Base-by-base conservation (phyloP, 92 coral and sea anemone genomes). In the Isaurus tuberculatus region DNA sequence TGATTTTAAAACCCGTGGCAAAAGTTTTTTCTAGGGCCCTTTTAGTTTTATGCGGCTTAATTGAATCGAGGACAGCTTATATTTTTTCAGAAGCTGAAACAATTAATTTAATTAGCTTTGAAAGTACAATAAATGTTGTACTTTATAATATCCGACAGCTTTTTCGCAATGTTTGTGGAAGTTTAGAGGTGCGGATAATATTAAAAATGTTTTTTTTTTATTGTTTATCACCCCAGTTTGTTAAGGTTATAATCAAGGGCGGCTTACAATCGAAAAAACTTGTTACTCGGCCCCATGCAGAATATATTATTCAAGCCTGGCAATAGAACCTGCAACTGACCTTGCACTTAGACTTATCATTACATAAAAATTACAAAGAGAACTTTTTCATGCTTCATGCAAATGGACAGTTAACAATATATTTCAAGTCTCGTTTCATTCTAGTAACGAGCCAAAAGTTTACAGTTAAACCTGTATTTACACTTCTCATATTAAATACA, bases 401-500 rank as follows among this genome's bases (percentile, higher is more conserved):
- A 74, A 74, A 53, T 51, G 42, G 46, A 74, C n/a, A 74, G 46
- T 22, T 17, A 74, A 74, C 33, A 74, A 74, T 66, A 65, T 55
- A n/a, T 30, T 53, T 57, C 65, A 1, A 25, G 19, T 4, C 8
- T 20, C 26, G 22, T 63, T 34, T 15, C 25, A 53, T 15, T n/a
- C 58, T 8, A 20, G 31, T n/a, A 17, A 10, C 30, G 22, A 55
- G 68, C 43, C 51, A 75, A 11, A 29, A 23, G 23, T 63, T 29
- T 55, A 1, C 13, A n/a, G n/a, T 55, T 58, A 57, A 75, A 60
- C 9, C 19, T 61, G 2, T 77, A 77, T 77, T 77, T 77, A 77
- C 82, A 77, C 30, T 42, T 58, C 49, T 51, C 70, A 27, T 77
- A 77, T 57, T 77, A 77, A 77, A 77, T 77, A 77, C 69, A 27